Evolutionary conservation across 2,113 vertebrate genomes (phyloP).

Genomic region (Thunnus maccoyii): DNA sequence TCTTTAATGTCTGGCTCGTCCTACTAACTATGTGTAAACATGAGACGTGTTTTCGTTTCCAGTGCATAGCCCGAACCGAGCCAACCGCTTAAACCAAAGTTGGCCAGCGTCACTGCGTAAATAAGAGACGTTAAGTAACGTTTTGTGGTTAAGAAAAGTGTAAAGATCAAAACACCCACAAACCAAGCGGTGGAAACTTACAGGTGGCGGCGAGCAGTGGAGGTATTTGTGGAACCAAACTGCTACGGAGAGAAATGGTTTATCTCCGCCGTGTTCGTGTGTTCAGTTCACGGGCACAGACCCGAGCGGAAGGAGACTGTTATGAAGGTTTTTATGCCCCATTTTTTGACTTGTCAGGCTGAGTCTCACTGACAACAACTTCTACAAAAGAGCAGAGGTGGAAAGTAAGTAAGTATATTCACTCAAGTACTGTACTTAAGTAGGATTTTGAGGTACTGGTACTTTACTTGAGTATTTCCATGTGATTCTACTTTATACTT

Average conservation of each 20-base stretch:
- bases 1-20: neutral
- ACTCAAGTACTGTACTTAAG: too few relatives aligned
- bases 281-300: constrained; percentile 19
- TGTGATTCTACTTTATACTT: too few relatives aligned
- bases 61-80: constrained; percentile 63
- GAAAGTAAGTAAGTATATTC: too few relatives aligned
- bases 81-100: constrained; percentile 21
- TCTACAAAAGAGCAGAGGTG: too few relatives aligned
- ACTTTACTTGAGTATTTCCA: too few relatives aligned
- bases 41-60: constrained; percentile 26
- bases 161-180: too few relatives aligned
- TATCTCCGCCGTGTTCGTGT: constrained; percentile 24
- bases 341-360: constrained; percentile 11
- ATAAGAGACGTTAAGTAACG: neutral
- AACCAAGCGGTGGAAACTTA: constrained; percentile 42
- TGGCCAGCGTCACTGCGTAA: neutral
- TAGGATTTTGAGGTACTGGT: too few relatives aligned
- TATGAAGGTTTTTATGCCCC: neutral
- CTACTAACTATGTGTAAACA: neutral
- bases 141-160: neutral
- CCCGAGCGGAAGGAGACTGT: constrained; percentile 60
- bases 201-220: constrained; percentile 61
- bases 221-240: constrained; percentile 7
- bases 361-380: neutral
- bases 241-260: constrained; percentile 59